Evolutionary conservation across 2,113 vertebrate species (phyloP).

Genomic region (Argyrosomus japonicus): DNA sequence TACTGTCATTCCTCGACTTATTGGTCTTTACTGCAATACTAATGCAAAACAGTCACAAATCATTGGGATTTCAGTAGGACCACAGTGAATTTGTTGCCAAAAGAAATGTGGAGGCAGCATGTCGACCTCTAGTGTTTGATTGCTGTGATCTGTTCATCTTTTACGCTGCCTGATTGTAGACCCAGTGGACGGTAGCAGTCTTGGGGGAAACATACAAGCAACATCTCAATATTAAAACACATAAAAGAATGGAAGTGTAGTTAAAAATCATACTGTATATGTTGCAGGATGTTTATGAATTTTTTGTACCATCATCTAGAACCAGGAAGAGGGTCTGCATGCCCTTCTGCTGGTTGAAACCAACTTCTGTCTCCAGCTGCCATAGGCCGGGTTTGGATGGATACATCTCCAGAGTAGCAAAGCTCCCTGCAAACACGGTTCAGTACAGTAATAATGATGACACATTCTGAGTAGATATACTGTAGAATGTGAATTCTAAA

Average conservation of each 20-base stretch:
- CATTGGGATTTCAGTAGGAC: background rate
- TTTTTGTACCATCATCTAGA: conserved; percentile 87
- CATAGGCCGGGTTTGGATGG: conserved; percentile 92
- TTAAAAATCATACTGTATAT: background rate
- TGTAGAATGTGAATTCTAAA: background rate
- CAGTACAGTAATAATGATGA: background rate
- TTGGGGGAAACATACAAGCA: conserved; percentile 60
- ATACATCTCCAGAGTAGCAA: conserved; percentile 93
- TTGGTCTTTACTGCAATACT: background rate
- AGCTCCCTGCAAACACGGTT: conserved; percentile 84
- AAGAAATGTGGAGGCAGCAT: background rate
- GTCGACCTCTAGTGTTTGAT: conserved; percentile 85
- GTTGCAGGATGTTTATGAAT: background rate
- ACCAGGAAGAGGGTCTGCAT: conserved; percentile 94
- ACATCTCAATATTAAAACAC: background rate
- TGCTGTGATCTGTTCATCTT: conserved; percentile 88
- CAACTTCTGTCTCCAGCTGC: conserved; percentile 93
- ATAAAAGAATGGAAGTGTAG: background rate
- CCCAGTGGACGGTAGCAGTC: conserved; percentile 91
- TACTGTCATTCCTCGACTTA: too few relatives aligned
- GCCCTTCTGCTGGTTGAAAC: conserved; percentile 89
- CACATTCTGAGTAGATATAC: background rate
- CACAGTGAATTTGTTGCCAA: background rate
- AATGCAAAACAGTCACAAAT: background rate
- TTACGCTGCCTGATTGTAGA: conserved; percentile 85